Percentiles rank a stretch among this genome's conserved stretches.
phyloP scores from a whole-genome alignment of 2,113 vertebrate species.

The Ciconia maguari region DNA sequence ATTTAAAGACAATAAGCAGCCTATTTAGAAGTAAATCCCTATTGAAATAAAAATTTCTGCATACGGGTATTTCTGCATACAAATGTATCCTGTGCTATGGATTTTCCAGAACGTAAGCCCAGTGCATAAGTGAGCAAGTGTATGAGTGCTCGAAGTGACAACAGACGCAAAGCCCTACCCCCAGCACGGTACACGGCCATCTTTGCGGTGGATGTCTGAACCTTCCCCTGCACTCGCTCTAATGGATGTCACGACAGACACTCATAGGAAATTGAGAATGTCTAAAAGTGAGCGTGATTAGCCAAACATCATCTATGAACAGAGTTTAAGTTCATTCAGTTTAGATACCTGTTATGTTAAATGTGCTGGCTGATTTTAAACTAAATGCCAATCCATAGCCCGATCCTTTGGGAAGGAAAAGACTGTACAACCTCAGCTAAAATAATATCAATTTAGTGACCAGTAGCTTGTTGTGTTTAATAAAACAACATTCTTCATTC shows the following conservation, averaged over 20 bases:
- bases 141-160: not conserved
- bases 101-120: not conserved
- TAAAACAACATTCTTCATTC: not conserved
- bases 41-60: not conserved
- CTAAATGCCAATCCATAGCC: not conserved
- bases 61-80: not conserved
- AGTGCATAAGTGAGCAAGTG: accelerated
- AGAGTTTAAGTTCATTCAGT: not conserved
- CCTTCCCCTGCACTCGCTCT: not conserved
- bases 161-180: not conserved
- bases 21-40: not conserved
- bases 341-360: not conserved
- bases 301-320: not conserved
- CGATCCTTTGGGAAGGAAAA: not conserved
- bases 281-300: not conserved
- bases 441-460: not conserved
- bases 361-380: not conserved
- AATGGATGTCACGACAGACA: not conserved
- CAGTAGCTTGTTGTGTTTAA: not conserved
- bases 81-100: not conserved
- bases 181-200: not conserved
- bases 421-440: not conserved
- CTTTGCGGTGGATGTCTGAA: not conserved
- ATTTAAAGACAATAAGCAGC: not conserved
- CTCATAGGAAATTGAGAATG: not conserved